A percentile compares a stretch with the other conserved stretches of the same genome.
These are phyloP conservation scores for Acanthisitta chloris DNA, from an alignment of 2,113 vertebrate species.

Conservation along the genomic window DNA sequence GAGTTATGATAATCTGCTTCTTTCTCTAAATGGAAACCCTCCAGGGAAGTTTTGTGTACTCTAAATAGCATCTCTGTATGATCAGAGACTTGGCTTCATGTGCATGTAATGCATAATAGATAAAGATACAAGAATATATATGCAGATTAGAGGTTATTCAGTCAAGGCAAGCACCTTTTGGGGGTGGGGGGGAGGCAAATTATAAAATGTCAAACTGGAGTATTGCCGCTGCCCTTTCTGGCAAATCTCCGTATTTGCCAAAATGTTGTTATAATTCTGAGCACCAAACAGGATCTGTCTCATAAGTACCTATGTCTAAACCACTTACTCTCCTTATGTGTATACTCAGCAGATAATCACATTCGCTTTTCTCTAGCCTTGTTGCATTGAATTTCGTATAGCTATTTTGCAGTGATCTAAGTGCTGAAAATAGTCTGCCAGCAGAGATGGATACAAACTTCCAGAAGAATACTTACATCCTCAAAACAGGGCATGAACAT, in stretches of 20 bases:
- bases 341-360: conserved; percentile 1
- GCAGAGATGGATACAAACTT: not conserved
- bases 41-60: conserved; percentile 74
- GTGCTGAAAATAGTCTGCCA: not conserved
- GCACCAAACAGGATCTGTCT: not conserved
- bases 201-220: conserved; percentile 10
- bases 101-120: conserved; percentile 58
- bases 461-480: not conserved
- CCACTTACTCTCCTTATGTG: not conserved
- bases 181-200: not conserved
- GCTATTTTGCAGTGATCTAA: conserved; percentile 10
- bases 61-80: conserved; percentile 71
- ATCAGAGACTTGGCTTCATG: conserved; percentile 64
- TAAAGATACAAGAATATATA: conserved; percentile 47
- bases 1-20: conserved; percentile 45
- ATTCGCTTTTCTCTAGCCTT: not conserved
- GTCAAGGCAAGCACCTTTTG: conserved; percentile 29
- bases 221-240: conserved; percentile 4
- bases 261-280: not conserved
- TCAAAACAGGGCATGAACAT: not conserved
- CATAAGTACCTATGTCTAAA: conserved; percentile 1
- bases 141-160: conserved; percentile 68
- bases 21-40: conserved; percentile 69
- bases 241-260: conserved; percentile 1
- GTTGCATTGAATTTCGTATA: conserved; percentile 1